Evolutionary conservation across 2,113 vertebrate genomes (phyloP).

Genomic region (Mobula hypostoma): DNA sequence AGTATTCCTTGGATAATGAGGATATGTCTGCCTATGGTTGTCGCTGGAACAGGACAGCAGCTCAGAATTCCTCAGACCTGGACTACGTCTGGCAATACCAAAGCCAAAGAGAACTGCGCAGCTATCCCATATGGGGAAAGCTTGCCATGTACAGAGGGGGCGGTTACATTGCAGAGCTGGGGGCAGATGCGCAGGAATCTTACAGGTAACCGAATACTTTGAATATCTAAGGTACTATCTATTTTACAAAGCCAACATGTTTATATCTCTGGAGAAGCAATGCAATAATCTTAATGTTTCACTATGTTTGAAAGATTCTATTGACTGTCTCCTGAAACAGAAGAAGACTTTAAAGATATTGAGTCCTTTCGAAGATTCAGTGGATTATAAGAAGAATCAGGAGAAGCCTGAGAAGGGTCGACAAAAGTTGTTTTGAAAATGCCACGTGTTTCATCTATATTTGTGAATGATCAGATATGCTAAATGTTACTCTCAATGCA

Average conservation of each 20-base stretch:
- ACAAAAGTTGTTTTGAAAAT: too few species aligned
- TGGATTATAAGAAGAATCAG: neutral
- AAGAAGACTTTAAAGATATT: neutral
- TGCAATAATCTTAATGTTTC: neutral
- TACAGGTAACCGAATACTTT: constrained; percentile 59
- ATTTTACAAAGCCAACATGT: neutral
- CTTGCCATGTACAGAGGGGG: constrained; percentile 75
- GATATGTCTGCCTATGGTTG: constrained; percentile 67
- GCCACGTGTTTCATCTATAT: neutral
- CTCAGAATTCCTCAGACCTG: constrained; percentile 47
- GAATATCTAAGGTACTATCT: neutral
- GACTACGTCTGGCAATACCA: constrained; percentile 69
- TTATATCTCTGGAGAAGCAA: neutral
- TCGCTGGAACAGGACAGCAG: constrained; percentile 60
- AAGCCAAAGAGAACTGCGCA: constrained; percentile 64
- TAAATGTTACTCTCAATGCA: too few species aligned
- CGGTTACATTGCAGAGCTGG: constrained; percentile 75
- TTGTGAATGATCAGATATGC: neutral
- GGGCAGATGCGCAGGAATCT: constrained; percentile 61
- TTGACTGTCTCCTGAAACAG: neutral
- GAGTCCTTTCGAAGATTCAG: neutral
- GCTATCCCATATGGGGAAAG: constrained; percentile 71
- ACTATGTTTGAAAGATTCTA: neutral
- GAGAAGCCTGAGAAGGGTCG: neutral
- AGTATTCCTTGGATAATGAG: constrained; percentile 75